Evolutionary conservation across 2,797 vertebrate genomes (phyloP).

Genomic region (Pangasius mekongensis): DNA sequence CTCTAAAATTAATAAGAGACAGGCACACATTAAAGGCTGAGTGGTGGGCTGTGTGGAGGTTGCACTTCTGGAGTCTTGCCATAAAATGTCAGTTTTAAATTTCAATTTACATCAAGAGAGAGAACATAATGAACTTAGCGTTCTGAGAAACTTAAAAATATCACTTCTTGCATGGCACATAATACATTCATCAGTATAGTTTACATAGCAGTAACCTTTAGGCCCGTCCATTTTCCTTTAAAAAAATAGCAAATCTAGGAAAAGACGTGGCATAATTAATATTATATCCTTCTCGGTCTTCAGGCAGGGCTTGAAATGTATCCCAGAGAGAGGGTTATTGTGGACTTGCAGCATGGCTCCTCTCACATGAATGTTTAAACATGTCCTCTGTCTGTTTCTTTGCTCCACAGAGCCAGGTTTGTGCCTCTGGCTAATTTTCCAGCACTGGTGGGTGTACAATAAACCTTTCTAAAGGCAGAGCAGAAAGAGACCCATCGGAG

Average conservation of each 20-base stretch:
- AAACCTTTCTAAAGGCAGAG: conserved; percentile 45
- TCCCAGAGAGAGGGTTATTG: conserved; percentile 28
- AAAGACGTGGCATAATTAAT: not conserved
- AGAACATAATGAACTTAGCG: not conserved
- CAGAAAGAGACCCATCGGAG: conserved; percentile 30
- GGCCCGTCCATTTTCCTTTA: not conserved
- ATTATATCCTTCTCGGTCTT: not conserved
- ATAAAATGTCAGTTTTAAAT: conserved; percentile 25
- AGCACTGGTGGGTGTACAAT: conserved; percentile 26
- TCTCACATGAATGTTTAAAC: conserved; percentile 63
- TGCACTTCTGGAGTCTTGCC: conserved; percentile 8
- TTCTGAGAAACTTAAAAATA: not conserved
- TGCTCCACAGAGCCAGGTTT: not conserved
- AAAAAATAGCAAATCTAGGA: not conserved
- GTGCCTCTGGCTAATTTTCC: conserved; percentile 19
- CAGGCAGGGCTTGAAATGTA: conserved; percentile 12
- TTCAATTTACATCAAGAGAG: not conserved
- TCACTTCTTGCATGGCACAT: not conserved
- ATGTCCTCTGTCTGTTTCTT: not conserved
- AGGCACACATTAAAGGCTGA: conserved; percentile 47
- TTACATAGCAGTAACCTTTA: not conserved
- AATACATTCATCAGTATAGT: not conserved
- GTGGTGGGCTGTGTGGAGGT: conserved; percentile 36
- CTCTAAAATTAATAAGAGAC: conserved; percentile 67
- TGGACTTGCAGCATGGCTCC: conserved; percentile 31